Evolutionary conservation across 1,140 invertebrate genomes (phyloP), one percentile per base, ranked within the genome.

Genomic region (Hyposmocoma kahamanoa): DNA sequence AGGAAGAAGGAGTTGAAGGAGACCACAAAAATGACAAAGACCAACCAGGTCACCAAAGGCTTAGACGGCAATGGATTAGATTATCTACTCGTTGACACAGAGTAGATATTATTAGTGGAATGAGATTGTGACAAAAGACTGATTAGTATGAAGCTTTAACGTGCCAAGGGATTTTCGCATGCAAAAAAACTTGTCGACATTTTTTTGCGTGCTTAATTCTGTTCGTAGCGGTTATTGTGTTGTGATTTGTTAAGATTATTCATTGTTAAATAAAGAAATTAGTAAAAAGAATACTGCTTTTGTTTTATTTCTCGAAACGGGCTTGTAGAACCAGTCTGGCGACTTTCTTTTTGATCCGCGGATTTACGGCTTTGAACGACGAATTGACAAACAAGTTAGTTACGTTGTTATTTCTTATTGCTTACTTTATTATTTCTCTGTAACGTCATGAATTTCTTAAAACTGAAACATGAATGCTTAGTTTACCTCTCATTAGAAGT

Each of bases 1-100:
- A 65, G 82, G 41, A 85, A 85, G 65, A 85, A 85, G 50, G 82
- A 85, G 11, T 53, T 85, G 22, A 84, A 84, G 46, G 73, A 69
- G 0, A 74, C 65, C 1, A 62, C 68, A 1, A 83, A 85, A 62
- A 67, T 62, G 9, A 44, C 65, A 1, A 80, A 79, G 47, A 74
- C 82, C 36, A 85, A 85, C 43, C 77, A 83, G 62, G 79, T 82
- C 4, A 65, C 71, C 0, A 83, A 83, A 44, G 74, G 72, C 3
- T 59, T 66, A 0, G 76, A 82, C 6, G 65, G 64, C 8, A 83
- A 85, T 15, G 77, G 66, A 5, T 45, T 85, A 22, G 82, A 83
- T 26, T 82, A 83, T 46, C 67, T 64, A n/a, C 30, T 84, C 17
- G 67, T 79, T 42, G 81, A 81, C 38, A 20, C 45, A 20, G 73